Evolutionary conservation across 2,888 invertebrate genomes (phyloP), one percentile per base, ranked within the genome.

Genomic region (Drosophila fungiperda): DNA sequence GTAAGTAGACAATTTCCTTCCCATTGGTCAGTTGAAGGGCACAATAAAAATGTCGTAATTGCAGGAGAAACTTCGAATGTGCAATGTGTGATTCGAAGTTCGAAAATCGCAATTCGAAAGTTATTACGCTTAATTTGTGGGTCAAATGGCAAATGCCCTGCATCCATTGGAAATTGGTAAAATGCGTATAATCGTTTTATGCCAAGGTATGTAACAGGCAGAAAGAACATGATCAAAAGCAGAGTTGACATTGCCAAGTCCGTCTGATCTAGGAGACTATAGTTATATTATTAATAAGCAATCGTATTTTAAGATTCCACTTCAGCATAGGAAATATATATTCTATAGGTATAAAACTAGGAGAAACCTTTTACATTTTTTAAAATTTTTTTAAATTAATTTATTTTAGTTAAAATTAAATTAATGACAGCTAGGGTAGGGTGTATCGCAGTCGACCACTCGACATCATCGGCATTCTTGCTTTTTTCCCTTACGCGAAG

Each of bases 101-200:
- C 66, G 68, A 88, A 88, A 82, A 83, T 87, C 83, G 82, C 86
- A 87, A 84, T 86, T 88, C 84, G 87, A 87, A 87, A 87, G 87
- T 89, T 87, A 87, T 87, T 87, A 87, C 87, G 81, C 72, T 87
- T 89, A 83, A 87, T 87, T 89, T 87, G 78, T 89, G 81, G 87
- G 89, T 87, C 87, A 87, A 87, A 88, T 82, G 84, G 72, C 78
- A 78, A 66, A 45, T 23, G 15, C 45, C 7, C 23, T 45, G 45
- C 8, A 15, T 8, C 8, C 3, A 8, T 45, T 23, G 15, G 4
- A 45, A 45, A 15, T 15, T 23, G 15, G 23, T 45, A 15, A 8
- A 45, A 45, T 15, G 20, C 3, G 8, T 23, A 23, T 4, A 15
- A 15, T 15, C 2, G 1, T 1, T 7, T 15, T 12, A 3, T 15